Base-by-base conservation (phyloP, 2,113 vertebrate species). In the Spea multiplicata region DNA sequence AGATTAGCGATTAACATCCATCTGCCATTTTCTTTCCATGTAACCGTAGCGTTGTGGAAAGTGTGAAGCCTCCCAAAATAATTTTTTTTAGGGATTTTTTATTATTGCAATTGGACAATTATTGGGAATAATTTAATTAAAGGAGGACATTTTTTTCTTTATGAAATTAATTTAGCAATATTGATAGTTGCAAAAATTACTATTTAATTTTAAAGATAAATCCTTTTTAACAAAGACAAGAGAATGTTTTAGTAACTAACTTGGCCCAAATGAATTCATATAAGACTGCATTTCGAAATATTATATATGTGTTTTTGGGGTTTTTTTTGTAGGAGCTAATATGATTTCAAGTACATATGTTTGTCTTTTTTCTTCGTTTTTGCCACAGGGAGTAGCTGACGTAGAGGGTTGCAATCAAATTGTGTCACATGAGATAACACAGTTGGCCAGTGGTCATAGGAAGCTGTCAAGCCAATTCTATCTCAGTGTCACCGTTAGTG, bases 91-190 rank as follows among this genome's bases (percentile, higher is more conserved):
- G 30, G 30, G 30, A 30, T 30, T 30, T 30, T 30, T 30, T 30
- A 30, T 30, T 30, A 30, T 30, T 30, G 30, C 30, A 30, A 30
- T 30, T 30, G 66, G 75, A 76, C 59, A 8, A 44, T 17, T 47
- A 16, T 53, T 50, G 45, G 65, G 62, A 44, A 49, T 78, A 78
- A 71, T 78, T 30, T 30, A 1, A 30, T 30, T 30, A 78, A 47
- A 53, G 76, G 7, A 71, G 76, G 76, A 71, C 65, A 68, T 78
- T 71, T 78, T 61, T 68, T 78, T 71, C n/a, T n/a, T n/a, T 65
- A 71, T 78, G 17, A 71, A 78, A 78, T 78, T 52, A 78, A 78
- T 71, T 17, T n/a, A 14, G 68, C 47, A 8, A 30, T 30, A 14
- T 65, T 64, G 7, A 8, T 71, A 71, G 70, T 78, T 44, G 48